A percentile compares a stretch with the other conserved stretches of the same genome.
phyloP scores from a whole-genome alignment of 2,113 vertebrate genomes.

The Glareola pratincola region DNA sequence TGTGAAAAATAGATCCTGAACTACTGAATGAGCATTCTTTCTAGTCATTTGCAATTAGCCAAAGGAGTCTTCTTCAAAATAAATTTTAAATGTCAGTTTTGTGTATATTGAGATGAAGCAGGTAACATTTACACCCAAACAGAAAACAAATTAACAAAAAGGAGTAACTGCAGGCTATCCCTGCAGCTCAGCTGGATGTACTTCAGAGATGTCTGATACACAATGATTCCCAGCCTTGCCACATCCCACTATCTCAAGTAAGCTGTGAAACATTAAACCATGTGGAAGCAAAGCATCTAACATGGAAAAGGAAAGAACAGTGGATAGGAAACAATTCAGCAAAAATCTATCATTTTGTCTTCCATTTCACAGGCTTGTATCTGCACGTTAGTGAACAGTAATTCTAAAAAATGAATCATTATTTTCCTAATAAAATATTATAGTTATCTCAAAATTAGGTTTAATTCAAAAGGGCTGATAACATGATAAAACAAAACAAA shows the following conservation, averaged over 20 bases:
- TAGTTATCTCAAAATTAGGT: neutral
- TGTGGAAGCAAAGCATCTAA: neutral
- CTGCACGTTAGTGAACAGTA: neutral
- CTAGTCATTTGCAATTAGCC: neutral
- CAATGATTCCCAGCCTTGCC: neutral
- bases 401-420: neutral
- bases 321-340: neutral
- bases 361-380: neutral
- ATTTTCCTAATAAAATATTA: neutral
- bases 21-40: neutral
- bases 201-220: neutral
- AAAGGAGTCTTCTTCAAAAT: neutral
- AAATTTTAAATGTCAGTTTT: neutral
- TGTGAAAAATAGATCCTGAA: conserved; percentile 7
- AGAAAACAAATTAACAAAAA: neutral
- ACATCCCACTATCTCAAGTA: neutral
- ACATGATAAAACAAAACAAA: neutral
- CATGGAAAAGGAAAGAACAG: neutral
- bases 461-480: neutral
- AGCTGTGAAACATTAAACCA: neutral
- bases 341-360: neutral
- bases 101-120: neutral
- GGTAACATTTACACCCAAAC: neutral
- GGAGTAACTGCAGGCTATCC: neutral
- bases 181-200: neutral